Evolutionary conservation across 2,888 invertebrate genomes (phyloP).

Genomic region (Stenchaetothrips biformis): DNA sequence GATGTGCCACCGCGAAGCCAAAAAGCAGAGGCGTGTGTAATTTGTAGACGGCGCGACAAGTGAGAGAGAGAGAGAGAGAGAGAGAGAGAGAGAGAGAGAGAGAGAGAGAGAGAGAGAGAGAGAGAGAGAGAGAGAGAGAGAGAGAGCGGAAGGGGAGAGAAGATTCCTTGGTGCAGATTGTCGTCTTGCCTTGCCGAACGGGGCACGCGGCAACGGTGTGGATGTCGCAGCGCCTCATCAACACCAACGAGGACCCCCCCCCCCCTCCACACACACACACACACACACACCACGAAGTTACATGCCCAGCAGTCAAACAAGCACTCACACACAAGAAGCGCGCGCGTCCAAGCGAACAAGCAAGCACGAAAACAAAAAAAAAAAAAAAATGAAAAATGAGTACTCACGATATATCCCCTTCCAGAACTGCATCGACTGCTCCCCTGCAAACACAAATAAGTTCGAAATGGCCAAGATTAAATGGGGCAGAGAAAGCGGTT

Average conservation of each 20-base stretch:
- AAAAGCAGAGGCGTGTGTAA: not conserved
- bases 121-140: constrained; percentile 17
- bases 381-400: constrained; percentile 35
- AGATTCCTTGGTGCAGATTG: too few species aligned
- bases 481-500: not conserved
- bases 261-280: too few species aligned
- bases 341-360: too few species aligned
- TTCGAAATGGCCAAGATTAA: constrained; percentile 32
- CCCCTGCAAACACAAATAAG: constrained; percentile 63
- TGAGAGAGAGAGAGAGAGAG: not conserved
- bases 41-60: not conserved
- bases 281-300: too few species aligned
- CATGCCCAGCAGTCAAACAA: too few species aligned
- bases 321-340: too few species aligned
- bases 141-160: not conserved
- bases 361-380: not conserved
- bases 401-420: constrained; percentile 93
- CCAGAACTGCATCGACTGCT: constrained; percentile 89
- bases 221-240: too few species aligned
- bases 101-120: not conserved
- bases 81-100: constrained; percentile 1
- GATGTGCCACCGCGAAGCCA: not conserved
- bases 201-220: too few species aligned
- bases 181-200: too few species aligned
- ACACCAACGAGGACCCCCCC: too few species aligned